These are phyloP conservation scores for Liparis tanakae DNA, from an alignment of 2,797 vertebrate species.

Conservation along the genomic window DNA sequence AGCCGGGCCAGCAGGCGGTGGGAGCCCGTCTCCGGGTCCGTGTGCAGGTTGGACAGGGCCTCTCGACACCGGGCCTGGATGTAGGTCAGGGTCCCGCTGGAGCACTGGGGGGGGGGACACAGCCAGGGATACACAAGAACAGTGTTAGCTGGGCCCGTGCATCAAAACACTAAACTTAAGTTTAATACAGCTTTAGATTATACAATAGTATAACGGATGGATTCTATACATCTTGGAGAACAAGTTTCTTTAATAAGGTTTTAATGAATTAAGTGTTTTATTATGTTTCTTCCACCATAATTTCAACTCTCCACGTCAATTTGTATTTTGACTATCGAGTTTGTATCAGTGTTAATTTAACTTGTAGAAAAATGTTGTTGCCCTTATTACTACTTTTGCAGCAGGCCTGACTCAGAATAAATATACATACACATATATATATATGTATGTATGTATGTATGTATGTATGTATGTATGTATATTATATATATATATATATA, in stretches of 20 bases:
- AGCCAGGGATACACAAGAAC: conserved; percentile 20
- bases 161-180: neutral
- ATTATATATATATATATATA: no score
- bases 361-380: no score
- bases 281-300: neutral
- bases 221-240: neutral
- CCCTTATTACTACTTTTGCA: no score
- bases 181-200: neutral
- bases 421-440: no score
- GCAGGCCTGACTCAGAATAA: no score
- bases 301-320: no score
- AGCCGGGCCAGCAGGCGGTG: conserved; percentile 86
- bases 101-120: conserved; percentile 82
- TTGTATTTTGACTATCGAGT: no score
- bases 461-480: no score
- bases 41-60: conserved; percentile 89
- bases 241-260: neutral
- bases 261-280: neutral
- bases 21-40: conserved; percentile 75
- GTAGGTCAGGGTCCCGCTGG: conserved; percentile 91
- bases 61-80: conserved; percentile 88
- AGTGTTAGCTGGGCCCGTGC: neutral
- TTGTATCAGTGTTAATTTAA: no score
- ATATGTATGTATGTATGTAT: no score
- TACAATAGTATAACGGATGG: no score